Evolutionary conservation across 2,888 invertebrate species (phyloP), one percentile per base, ranked within the genome.

Genomic region (Lepas anatifera): DNA sequence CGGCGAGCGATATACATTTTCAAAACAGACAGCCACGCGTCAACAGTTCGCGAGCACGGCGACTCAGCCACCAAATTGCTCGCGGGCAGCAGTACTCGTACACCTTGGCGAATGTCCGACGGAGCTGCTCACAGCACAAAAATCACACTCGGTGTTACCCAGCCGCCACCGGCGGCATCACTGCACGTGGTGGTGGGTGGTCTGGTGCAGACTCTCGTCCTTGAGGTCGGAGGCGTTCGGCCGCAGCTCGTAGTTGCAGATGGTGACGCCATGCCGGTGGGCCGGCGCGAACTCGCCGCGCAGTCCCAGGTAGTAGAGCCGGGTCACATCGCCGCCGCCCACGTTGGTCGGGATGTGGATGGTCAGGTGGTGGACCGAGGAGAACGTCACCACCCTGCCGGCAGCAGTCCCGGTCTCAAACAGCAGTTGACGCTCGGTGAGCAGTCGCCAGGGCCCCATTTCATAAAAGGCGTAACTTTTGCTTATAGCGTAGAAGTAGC

Each of bases 291-390:
- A 99, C 82, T 98, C 97, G 32, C 98, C 99, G 78, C 89, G 88
- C 58, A 99, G 83, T 16, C 95, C 98, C 77, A 99, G 97, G 78
- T 98, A 99, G 79, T 89, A 92, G 73, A 97, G 87, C 77, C 86
- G 87, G 1, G 93, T 92, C 27, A 63, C n/a, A 10, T 35, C 37
- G 22, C 78, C 79, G 27, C 84, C 86, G 32, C 95, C 95, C 81
- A 89, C 93, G 81, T 95, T 96, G 25, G 84, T 84, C 13, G 93
- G 92, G 78, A 98, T 93, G 81, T 96, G 90, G 76, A 99, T 84
- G 4, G 92, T 88, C 73, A 99, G 83, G 81, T 97, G 90, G 76
- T 89, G 85, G 8, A 96, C 90, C 41, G 89, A 90, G 70, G 92
- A 90, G 82, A 99, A 99, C 75, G 90, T 91, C 0, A 94, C 93